phyloP scores from a whole-genome alignment of 2,113 vertebrate species.

The Vimba vimba region DNA sequence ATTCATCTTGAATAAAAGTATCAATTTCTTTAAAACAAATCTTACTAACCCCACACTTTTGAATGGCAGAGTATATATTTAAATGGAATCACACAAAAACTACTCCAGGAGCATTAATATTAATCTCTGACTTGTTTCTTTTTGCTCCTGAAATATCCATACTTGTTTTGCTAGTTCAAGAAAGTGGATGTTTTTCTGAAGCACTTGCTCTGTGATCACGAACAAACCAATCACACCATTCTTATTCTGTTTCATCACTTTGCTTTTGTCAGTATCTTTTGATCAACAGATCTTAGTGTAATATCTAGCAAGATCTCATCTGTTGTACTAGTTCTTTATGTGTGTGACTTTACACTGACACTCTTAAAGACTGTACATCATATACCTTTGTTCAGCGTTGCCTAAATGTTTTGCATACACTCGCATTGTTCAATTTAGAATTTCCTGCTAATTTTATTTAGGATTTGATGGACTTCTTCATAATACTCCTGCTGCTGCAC shows the following conservation, averaged over 20 bases:
- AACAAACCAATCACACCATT: conserved; percentile 62
- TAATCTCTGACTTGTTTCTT: conserved; percentile 76
- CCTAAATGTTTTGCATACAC: background rate
- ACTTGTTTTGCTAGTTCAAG: conserved; percentile 70
- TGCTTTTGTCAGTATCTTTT: background rate
- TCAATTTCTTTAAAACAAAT: background rate
- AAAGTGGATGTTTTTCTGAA: conserved; percentile 70
- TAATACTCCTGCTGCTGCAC: no score
- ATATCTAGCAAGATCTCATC: background rate
- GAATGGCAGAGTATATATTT: background rate
- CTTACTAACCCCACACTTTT: background rate
- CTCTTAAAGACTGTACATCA: background rate
- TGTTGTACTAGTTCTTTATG: background rate
- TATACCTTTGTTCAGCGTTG: background rate
- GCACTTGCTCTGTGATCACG: conserved; percentile 50
- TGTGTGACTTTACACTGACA: background rate
- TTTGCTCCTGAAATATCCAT: conserved; percentile 75
- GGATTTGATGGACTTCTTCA: conserved; percentile 16
- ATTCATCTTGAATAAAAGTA: background rate
- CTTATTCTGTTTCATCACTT: conserved; percentile 65
- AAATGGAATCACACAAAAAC: conserved; percentile 52
- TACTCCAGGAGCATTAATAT: conserved; percentile 67
- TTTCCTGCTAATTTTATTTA: background rate
- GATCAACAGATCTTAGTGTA: no score
- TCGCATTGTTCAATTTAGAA: background rate